A percentile compares a stretch with the other conserved stretches of the same genome.
These are phyloP conservation scores for Macrostomum cliftonense DNA, from an alignment of 2,888 invertebrate species.

Conservation along the genomic window DNA sequence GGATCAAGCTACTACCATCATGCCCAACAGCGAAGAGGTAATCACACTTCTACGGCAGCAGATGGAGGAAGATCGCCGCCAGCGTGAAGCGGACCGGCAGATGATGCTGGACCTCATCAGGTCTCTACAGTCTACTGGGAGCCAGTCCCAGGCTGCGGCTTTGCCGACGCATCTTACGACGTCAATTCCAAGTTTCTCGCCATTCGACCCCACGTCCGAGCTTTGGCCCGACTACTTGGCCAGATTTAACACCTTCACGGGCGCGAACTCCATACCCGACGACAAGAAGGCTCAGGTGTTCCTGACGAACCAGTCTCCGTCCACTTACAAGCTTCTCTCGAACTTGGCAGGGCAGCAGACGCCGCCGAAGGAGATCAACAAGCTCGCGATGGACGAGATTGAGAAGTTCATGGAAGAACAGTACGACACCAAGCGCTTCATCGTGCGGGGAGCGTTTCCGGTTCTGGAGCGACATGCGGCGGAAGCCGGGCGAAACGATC, in stretches of 20 bases:
- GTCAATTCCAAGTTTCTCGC: too few species aligned
- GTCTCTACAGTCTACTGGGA: too few species aligned
- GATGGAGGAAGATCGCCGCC: too few species aligned
- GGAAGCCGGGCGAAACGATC: slow-evolving; percentile 14
- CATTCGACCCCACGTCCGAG: too few species aligned
- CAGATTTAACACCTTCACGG: slow-evolving; percentile 10
- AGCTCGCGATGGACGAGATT: slow-evolving; percentile 9
- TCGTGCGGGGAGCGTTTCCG: slow-evolving; percentile 13
- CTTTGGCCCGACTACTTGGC: slow-evolving; percentile 8
- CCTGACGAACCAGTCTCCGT: slow-evolving; percentile 8
- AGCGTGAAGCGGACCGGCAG: too few species aligned
- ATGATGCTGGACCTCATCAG: too few species aligned
- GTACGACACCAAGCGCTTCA: slow-evolving; percentile 12
- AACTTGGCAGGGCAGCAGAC: slow-evolving; percentile 5
- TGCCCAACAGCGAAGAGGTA: too few species aligned
- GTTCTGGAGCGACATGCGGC: slow-evolving; percentile 14
- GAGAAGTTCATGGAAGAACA: slow-evolving; percentile 11
- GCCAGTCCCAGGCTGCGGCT: too few species aligned
- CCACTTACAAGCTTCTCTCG: slow-evolving; percentile 9
- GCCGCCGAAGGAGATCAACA: slow-evolving; percentile 10
- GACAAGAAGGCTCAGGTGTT: neutral
- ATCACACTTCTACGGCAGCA: too few species aligned
- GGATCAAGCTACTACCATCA: too few species aligned
- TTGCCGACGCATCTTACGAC: too few species aligned
- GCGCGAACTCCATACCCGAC: slow-evolving; percentile 1